phyloP scores from a whole-genome alignment of 2,797 vertebrate species.

The Pangasius larnaudii region DNA sequence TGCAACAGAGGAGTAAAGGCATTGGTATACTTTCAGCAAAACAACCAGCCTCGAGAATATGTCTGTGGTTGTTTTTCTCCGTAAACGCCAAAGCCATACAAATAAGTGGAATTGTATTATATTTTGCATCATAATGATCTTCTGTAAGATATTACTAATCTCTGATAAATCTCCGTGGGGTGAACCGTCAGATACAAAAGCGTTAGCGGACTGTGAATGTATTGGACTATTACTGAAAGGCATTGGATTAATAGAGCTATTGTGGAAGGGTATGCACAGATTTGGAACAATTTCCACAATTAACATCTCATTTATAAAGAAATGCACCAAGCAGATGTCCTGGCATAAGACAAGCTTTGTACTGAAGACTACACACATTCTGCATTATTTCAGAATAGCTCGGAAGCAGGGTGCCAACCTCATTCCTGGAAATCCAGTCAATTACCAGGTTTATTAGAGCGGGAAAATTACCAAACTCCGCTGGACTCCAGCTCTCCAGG shows the following conservation, averaged over 20 bases:
- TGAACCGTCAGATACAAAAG: not conserved
- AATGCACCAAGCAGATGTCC: slow-evolving; percentile 15
- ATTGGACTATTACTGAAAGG: not conserved
- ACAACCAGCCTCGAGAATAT: not conserved
- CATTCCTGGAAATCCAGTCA: slow-evolving; percentile 6
- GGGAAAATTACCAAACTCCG: not conserved
- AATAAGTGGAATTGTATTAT: not conserved
- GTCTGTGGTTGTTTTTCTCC: not conserved
- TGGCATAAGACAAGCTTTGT: not conserved
- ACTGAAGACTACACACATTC: slow-evolving; percentile 19
- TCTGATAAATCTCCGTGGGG: not conserved
- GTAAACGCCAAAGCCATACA: not conserved
- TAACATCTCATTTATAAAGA: not conserved
- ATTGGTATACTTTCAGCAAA: not conserved
- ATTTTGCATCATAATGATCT: not conserved
- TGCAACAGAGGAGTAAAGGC: not conserved
- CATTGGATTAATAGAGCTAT: not conserved
- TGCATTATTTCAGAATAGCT: not conserved
- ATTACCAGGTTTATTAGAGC: slow-evolving; percentile 8
- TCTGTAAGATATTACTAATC: not conserved
- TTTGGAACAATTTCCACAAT: slow-evolving; percentile 5
- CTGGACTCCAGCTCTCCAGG: not conserved
- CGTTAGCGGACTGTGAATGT: not conserved
- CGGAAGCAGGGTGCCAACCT: not conserved
- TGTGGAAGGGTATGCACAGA: not conserved